These are phyloP conservation scores for Charadrius vociferus DNA, from an alignment of 2,113 vertebrate species.

Conservation along the genomic window DNA sequence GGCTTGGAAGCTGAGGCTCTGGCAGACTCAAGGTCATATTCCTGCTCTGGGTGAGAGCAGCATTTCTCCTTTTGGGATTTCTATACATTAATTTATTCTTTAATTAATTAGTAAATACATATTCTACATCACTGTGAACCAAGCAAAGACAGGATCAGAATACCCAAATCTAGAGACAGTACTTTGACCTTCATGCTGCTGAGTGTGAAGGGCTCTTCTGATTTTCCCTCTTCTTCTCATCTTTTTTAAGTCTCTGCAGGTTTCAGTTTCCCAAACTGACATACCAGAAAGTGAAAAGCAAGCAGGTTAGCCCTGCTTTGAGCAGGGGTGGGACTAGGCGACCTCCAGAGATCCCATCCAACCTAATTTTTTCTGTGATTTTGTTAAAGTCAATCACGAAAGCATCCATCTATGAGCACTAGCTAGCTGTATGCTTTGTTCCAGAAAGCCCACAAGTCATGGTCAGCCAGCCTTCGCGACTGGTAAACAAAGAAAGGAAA, in stretches of 20 bases:
- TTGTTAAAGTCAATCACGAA: background rate
- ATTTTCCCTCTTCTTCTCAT: background rate
- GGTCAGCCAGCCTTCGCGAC: background rate
- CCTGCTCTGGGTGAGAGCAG: background rate
- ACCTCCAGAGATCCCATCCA: background rate
- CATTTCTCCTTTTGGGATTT: background rate
- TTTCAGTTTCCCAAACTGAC: background rate
- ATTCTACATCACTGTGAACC: background rate
- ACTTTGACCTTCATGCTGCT: background rate
- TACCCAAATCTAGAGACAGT: background rate
- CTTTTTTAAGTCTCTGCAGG: background rate
- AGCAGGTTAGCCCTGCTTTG: background rate
- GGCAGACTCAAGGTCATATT: background rate
- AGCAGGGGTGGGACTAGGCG: background rate
- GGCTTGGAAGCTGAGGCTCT: background rate
- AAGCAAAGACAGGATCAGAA: background rate
- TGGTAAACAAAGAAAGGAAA: slow-evolving; percentile 19
- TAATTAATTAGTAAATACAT: background rate
- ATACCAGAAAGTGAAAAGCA: background rate
- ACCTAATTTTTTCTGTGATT: background rate
- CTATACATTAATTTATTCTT: background rate
- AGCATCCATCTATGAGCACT: background rate
- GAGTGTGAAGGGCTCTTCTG: background rate
- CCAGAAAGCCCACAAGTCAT: background rate
- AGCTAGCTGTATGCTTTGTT: background rate